Conservation (phyloP, 2,113 vertebrate species). For the Zosterops hypoxanthus region DNA sequence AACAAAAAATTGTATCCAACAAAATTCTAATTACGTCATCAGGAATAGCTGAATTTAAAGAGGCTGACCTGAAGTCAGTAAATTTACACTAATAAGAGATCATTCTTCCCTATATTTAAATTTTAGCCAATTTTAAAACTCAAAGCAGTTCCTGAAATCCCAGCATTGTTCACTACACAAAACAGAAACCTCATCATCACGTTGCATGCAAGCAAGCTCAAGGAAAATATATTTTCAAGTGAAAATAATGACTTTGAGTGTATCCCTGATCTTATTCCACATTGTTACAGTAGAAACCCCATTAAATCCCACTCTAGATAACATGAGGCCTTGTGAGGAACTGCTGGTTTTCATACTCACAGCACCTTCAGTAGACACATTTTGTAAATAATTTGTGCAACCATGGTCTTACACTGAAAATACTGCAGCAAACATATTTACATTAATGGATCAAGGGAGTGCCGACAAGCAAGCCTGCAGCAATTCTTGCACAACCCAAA, state of each 20-base stretch:
- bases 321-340: neutral
- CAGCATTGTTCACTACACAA: neutral
- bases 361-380: fast-evolving
- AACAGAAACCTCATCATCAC: neutral
- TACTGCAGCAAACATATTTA: neutral
- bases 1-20: neutral
- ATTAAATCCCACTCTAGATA: neutral
- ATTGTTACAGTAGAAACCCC: neutral
- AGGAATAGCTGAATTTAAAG: neutral
- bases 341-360: neutral
- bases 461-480: neutral
- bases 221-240: neutral
- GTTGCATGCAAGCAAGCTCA: neutral
- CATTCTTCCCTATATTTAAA: neutral
- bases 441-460: neutral
- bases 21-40: neutral
- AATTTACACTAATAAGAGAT: neutral
- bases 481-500: neutral
- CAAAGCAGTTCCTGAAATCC: neutral
- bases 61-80: neutral
- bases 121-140: neutral
- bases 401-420: neutral
- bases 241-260: neutral
- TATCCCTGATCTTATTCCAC: neutral
- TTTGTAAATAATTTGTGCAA: neutral